Percentiles rank a stretch among this genome's conserved stretches.
phyloP scores from a whole-genome alignment of 2,113 vertebrate genomes.

The Otis tarda region DNA sequence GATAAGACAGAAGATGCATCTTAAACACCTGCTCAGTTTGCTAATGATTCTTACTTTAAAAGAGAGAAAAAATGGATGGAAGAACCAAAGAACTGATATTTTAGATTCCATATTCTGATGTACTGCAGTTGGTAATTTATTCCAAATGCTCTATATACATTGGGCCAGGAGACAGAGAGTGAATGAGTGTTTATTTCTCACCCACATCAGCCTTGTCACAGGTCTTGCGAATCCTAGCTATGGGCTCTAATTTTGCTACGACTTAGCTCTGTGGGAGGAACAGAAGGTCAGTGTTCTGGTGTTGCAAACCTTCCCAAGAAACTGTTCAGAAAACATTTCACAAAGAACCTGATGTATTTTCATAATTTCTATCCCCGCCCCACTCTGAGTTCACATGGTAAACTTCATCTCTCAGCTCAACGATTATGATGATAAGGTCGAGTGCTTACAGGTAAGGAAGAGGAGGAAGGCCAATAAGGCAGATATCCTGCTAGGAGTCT shows the following conservation, averaged over 20 bases:
- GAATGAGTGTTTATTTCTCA: background rate
- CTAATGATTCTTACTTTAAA: background rate
- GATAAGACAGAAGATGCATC: background rate
- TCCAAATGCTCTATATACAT: background rate
- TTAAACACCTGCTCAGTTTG: background rate
- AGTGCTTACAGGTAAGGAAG: too few relatives aligned
- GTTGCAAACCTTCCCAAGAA: background rate
- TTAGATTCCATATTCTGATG: accelerated
- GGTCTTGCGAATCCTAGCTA: background rate
- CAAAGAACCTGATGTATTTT: background rate
- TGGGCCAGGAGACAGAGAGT: background rate
- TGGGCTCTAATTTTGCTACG: background rate
- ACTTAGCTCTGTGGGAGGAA: background rate
- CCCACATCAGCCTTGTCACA: background rate
- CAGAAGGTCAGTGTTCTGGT: background rate
- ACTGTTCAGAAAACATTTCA: background rate
- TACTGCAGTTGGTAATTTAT: background rate
- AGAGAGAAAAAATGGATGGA: background rate
- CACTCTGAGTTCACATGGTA: background rate
- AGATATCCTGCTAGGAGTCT: too few relatives aligned
- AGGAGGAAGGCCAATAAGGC: too few relatives aligned
- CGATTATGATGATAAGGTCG: too few relatives aligned
- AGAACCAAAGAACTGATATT: background rate
- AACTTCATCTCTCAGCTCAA: background rate
- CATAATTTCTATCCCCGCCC: background rate